Conservation (phyloP, 2,888 invertebrate genomes). For the Eristalis intricaria region DNA sequence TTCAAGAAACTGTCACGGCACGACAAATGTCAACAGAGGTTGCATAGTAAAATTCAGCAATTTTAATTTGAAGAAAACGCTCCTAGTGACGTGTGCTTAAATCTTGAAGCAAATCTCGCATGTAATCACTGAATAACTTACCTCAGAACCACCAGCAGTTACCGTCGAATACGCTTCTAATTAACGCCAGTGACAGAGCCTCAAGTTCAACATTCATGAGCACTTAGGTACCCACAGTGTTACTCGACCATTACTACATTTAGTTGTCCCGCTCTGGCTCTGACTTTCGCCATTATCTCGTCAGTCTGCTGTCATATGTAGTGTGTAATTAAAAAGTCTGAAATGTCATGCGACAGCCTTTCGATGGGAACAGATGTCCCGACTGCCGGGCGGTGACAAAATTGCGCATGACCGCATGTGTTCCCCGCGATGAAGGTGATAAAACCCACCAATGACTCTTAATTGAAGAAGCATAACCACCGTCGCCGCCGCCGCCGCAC, state of each 20-base stretch:
- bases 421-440: conserved; percentile 34
- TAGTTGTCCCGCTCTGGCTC: conserved; percentile 13
- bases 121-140: conserved; percentile 23
- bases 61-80: neutral
- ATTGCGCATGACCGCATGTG: conserved; percentile 24
- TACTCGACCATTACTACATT: conserved; percentile 5
- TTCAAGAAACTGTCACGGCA: neutral
- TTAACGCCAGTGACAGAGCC: conserved; percentile 16
- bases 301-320: conserved; percentile 19
- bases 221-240: conserved; percentile 1
- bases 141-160: neutral
- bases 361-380: conserved; percentile 41
- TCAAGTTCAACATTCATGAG: conserved; percentile 23
- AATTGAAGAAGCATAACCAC: conserved; percentile 31
- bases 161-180: conserved; percentile 7
- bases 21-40: neutral
- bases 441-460: conserved; percentile 58
- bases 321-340: conserved; percentile 32
- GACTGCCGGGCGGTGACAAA: conserved; percentile 31
- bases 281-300: conserved; percentile 15
- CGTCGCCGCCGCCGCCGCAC: neutral
- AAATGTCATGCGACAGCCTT: conserved; percentile 51
- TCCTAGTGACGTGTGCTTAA: neutral
- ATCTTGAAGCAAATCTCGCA: neutral
- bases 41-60: neutral